phyloP scores from a whole-genome alignment of 2,797 vertebrate species.

The Kryptopterus vitreolus region DNA sequence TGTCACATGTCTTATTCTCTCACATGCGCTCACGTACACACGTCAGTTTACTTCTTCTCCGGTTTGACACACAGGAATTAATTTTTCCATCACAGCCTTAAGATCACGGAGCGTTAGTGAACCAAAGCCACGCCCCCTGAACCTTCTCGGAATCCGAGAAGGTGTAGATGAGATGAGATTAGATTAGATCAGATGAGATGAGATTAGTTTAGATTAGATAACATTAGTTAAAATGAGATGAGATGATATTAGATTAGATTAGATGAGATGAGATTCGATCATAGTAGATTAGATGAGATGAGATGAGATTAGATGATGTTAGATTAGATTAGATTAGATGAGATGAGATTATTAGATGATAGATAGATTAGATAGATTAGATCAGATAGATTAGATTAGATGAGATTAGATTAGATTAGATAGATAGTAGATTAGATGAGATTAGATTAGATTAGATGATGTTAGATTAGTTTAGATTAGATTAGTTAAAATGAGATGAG shows the following conservation, averaged over 20 bases:
- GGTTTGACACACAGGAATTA: not conserved
- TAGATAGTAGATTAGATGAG: too few species aligned
- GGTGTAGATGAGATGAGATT: not conserved
- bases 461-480: too few species aligned
- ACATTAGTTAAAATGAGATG: too few species aligned
- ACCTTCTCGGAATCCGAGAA: too few species aligned
- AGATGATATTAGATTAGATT: not conserved
- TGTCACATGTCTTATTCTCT: not conserved
- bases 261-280: too few species aligned
- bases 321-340: not conserved
- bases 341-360: not conserved
- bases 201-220: not conserved
- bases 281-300: not conserved
- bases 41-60: not conserved
- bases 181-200: not conserved
- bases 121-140: not conserved
- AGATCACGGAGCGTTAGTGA: not conserved
- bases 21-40: not conserved
- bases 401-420: not conserved
- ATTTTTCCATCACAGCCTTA: not conserved
- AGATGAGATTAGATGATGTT: not conserved
- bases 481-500: too few species aligned
- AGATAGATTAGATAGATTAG: not conserved
- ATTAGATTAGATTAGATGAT: not conserved
- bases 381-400: too few species aligned